phyloP scores from a whole-genome alignment of 1,140 invertebrate genomes.

The Tetramorium parvispinum region DNA sequence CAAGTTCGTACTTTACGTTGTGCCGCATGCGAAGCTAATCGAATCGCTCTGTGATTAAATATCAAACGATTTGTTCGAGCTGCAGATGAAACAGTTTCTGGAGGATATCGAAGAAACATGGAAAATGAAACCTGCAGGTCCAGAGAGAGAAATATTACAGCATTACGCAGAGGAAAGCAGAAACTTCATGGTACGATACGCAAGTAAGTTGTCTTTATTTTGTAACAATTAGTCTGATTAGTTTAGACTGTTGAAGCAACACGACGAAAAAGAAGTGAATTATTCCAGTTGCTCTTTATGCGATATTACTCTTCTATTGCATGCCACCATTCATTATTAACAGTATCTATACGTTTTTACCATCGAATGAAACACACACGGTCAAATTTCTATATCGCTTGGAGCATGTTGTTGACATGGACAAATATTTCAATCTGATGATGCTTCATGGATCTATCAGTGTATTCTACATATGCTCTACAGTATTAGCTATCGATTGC shows the following conservation, averaged over 20 bases:
- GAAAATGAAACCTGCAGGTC: background rate
- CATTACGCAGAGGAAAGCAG: background rate
- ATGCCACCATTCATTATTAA: background rate
- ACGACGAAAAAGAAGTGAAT: background rate
- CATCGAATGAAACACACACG: constrained; percentile 7
- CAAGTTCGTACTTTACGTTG: constrained; percentile 28
- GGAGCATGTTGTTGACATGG: constrained; percentile 14
- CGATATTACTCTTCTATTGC: background rate
- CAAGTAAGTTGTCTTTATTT: background rate
- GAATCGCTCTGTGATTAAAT: background rate
- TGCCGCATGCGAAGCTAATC: background rate
- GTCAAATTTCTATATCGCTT: constrained; percentile 9
- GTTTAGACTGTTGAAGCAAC: background rate
- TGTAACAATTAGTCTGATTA: background rate
- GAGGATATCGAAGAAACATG: constrained; percentile 5
- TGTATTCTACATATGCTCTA: background rate
- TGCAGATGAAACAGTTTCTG: constrained; percentile 16
- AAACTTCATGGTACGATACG: background rate
- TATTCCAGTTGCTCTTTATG: constrained; percentile 6
- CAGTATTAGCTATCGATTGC: constrained; percentile 60
- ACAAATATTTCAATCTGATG: constrained; percentile 24
- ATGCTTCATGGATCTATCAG: background rate
- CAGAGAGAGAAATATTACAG: constrained; percentile 29
- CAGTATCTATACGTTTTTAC: background rate
- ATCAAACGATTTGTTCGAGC: constrained; percentile 8